Evolutionary conservation across 2,113 vertebrate species (phyloP).

Genomic region (Hyperopisus bebe): DNA sequence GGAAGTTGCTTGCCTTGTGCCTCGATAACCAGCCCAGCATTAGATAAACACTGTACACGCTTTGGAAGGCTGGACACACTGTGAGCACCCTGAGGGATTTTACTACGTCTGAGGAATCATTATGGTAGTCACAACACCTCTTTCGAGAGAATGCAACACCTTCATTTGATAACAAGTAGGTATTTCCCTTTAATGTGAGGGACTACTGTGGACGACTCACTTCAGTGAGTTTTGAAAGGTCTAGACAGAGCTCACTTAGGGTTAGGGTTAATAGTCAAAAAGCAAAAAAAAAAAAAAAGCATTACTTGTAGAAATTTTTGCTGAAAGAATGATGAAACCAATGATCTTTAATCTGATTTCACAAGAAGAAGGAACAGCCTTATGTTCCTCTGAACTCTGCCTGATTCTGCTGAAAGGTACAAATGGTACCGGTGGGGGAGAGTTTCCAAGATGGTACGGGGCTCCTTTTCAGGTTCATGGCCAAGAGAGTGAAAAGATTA

Average conservation of each 20-base stretch:
- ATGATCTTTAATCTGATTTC: slow-evolving; percentile 23
- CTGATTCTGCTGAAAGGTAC: background rate
- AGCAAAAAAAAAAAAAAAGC: slow-evolving; percentile 12
- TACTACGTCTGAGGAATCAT: background rate
- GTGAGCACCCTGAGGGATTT: background rate
- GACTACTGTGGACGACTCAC: slow-evolving; percentile 30
- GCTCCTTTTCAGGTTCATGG: background rate
- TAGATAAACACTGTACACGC: background rate
- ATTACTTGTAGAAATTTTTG: slow-evolving; percentile 16
- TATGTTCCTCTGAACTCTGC: background rate
- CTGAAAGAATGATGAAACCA: slow-evolving; percentile 38
- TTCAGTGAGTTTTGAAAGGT: slow-evolving; percentile 37
- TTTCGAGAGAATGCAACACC: slow-evolving; percentile 31
- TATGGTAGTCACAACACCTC: background rate
- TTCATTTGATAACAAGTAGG: slow-evolving; percentile 54
- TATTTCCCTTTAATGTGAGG: slow-evolving; percentile 41
- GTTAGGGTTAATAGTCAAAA: slow-evolving; percentile 10
- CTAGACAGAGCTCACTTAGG: slow-evolving; percentile 12
- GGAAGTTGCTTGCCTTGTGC: background rate
- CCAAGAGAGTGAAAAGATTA: background rate
- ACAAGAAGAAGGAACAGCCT: slow-evolving; percentile 14
- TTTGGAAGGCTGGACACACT: background rate
- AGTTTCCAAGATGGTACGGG: background rate
- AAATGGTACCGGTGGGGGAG: background rate
- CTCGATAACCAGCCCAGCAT: background rate